Evolutionary conservation across 2,797 vertebrate genomes (phyloP), one percentile per base, ranked within the genome.

Genomic region (Typhlichthys eigenmanni): DNA sequence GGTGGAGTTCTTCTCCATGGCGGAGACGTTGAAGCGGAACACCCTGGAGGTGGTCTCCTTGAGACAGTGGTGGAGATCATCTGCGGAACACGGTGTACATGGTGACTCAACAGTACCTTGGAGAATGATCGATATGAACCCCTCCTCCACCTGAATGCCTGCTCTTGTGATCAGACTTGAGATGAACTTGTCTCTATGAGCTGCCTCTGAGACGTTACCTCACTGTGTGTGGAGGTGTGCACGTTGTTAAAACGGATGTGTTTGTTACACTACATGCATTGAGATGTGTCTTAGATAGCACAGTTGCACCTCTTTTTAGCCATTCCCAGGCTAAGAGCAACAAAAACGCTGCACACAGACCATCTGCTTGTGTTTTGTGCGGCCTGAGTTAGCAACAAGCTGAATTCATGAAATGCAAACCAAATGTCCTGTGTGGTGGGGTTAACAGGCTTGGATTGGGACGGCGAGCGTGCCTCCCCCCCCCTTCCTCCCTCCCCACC

Each of bases 1-100:
- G 90, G 94, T 96, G 87, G 94, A 92, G 81, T 98, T 98, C 88
- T 95, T 96, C 92, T 98, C 97, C 92, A 97, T 96, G 9, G 90
- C 89, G 0, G 97, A 98, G 75, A 98, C 96, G 0, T 98, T 96
- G 88, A 98, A 98, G 75, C 94, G 95, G 88, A 98, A 98, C 58
- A 97, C 90, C 5, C 95, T 98, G 80, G 95, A 95, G 60, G 95
- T 98, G 81, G 95, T 92, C 50, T 96, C 93, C 90, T 97, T 98
- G 17, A 93, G 93, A 85, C 96, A 98, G 86, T 89, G 92, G 3
- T 83, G 81, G 82, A 98, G 82, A 73, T 98, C 96, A 84, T 98
- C 96, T 98, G 92, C 62, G 87, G 91, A 74, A 63, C 70, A 79
- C 80, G 67, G 69, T 71, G 71, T 81, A 82, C 72, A 80, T 50